A percentile compares a stretch with the other conserved stretches of the same genome.
Conservation (phyloP, 2,888 invertebrate species). For the Sussaba pulchella region DNA sequence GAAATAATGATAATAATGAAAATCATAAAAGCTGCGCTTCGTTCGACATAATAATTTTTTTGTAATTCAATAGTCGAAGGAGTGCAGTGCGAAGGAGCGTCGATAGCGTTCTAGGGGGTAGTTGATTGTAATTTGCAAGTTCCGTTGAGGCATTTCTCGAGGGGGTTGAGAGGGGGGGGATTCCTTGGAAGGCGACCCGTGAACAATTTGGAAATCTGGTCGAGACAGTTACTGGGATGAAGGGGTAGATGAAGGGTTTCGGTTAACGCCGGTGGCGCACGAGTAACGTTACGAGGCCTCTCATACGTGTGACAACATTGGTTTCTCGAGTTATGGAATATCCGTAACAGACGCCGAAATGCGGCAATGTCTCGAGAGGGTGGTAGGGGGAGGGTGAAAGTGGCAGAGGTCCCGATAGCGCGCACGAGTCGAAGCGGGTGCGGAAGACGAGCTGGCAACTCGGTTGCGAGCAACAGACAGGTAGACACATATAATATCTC, state of each 20-base stretch:
- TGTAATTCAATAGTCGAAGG: no score
- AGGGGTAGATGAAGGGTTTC: no score
- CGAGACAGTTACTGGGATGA: conserved; percentile 71
- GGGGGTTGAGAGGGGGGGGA: no score
- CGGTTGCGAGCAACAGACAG: conserved; percentile 71
- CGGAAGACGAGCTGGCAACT: conserved; percentile 72
- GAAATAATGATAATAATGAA: no score
- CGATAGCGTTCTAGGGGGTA: no score
- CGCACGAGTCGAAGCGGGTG: conserved; percentile 11
- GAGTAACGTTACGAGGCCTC: conserved; percentile 60
- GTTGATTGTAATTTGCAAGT: no score
- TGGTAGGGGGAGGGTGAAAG: conserved; percentile 1
- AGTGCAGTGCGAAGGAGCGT: no score
- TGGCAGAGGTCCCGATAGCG: no score
- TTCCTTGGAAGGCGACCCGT: conserved; percentile 42
- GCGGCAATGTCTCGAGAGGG: conserved; percentile 48
- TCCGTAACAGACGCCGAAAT: conserved; percentile 76
- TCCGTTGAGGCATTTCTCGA: no score
- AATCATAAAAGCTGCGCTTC: no score
- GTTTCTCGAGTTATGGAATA: conserved; percentile 77
- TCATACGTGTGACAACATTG: conserved; percentile 73
- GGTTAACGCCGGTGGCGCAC: conserved; percentile 39
- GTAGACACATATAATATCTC: conserved; percentile 80
- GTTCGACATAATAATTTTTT: no score
- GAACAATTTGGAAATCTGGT: conserved; percentile 70